These are phyloP conservation scores for Sebastes hubbsi DNA, from an alignment of 2,797 vertebrate genomes.

Conservation along the genomic window DNA sequence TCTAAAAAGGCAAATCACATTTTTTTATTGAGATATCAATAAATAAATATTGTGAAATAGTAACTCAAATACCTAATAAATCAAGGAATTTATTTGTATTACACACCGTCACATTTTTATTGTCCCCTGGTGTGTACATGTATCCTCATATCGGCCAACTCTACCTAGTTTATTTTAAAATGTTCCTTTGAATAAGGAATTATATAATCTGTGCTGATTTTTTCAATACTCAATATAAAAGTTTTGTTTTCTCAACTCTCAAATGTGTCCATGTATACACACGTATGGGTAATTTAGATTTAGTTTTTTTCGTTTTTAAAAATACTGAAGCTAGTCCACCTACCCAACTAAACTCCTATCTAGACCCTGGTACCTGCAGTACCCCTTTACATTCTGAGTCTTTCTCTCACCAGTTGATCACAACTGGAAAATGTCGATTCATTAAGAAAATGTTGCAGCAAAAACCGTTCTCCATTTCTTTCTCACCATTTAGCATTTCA, in stretches of 20 bases:
- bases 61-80: background rate
- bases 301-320: background rate
- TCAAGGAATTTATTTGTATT: background rate
- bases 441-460: background rate
- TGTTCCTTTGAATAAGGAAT: rapidly evolving
- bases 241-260: background rate
- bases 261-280: background rate
- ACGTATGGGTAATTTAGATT: background rate
- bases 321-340: no score
- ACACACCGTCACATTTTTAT: background rate
- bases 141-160: background rate
- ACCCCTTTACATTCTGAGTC: background rate
- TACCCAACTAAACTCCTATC: no score
- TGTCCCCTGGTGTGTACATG: background rate
- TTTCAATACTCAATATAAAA: no score
- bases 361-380: background rate
- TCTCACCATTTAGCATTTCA: background rate
- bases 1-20: rapidly evolving
- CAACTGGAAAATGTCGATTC: background rate
- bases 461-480: background rate
- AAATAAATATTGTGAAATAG: background rate
- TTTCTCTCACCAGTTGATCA: background rate
- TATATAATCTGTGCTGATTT: rapidly evolving
- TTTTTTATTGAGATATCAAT: background rate
- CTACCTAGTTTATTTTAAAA: background rate